Percentiles rank a stretch among this genome's conserved stretches.
Conservation (phyloP, 2,888 invertebrate species). For the Charanyca ferruginea region DNA sequence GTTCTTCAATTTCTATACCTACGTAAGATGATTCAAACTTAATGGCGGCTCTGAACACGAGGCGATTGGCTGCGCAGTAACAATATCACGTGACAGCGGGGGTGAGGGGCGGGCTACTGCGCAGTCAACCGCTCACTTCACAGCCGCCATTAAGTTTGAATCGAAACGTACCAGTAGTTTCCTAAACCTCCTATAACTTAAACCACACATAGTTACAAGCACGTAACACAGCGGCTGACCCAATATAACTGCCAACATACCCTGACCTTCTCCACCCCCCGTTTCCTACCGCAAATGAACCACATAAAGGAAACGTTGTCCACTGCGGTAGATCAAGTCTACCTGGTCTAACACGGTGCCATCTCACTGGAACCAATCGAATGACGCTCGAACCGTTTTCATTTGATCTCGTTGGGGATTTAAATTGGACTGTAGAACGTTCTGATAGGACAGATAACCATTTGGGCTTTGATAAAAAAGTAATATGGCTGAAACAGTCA, state of each 20-base stretch:
- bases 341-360: slow-evolving; percentile 62
- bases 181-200: slow-evolving; percentile 49
- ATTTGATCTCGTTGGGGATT: slow-evolving; percentile 72
- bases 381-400: slow-evolving; percentile 70
- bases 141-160: too few relatives aligned
- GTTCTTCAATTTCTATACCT: background rate
- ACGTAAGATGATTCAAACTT: too few relatives aligned
- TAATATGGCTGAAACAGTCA: slow-evolving; percentile 16
- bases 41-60: too few relatives aligned
- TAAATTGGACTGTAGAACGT: slow-evolving; percentile 66
- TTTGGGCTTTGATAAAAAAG: slow-evolving; percentile 49
- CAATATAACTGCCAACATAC: slow-evolving; percentile 65
- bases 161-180: too few relatives aligned
- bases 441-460: slow-evolving; percentile 52
- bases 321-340: slow-evolving; percentile 63
- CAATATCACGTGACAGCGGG: too few relatives aligned
- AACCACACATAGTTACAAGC: slow-evolving; percentile 65
- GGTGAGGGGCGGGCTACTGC: too few relatives aligned
- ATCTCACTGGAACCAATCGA: slow-evolving; percentile 67
- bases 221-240: slow-evolving; percentile 71
- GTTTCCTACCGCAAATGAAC: slow-evolving; percentile 59
- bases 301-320: slow-evolving; percentile 51
- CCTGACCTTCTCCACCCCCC: slow-evolving; percentile 61
- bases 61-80: too few relatives aligned
- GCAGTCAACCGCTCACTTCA: too few relatives aligned